A percentile compares a stretch with the other conserved stretches of the same genome.
Evolutionary conservation across 1,140 invertebrate species (phyloP).

Genomic region (Armadillidium nasatum): DNA sequence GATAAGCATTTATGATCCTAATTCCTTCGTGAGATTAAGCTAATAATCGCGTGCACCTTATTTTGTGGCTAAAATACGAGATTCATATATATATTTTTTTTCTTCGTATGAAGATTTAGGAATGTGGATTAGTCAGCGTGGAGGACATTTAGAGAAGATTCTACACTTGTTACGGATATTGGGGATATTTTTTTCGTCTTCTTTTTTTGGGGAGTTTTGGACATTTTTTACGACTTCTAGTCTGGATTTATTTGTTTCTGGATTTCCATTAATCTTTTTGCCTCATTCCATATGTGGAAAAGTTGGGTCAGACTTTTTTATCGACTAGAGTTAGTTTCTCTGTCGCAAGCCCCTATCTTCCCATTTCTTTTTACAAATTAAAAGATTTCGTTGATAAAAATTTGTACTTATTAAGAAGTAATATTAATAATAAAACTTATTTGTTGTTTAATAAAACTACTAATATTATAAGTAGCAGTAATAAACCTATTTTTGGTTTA

Average conservation of each 20-base stretch:
- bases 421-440: too few relatives aligned
- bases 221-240: not conserved
- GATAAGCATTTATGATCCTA: constrained; percentile 3
- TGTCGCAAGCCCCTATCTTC: too few relatives aligned
- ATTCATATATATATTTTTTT: not conserved
- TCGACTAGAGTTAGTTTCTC: too few relatives aligned
- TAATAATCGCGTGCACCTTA: constrained; percentile 12
- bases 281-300: not conserved
- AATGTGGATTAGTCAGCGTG: not conserved
- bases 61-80: constrained; percentile 12
- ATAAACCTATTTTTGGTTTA: too few relatives aligned
- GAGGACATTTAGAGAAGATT: constrained; percentile 12
- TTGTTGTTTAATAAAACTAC: too few relatives aligned
- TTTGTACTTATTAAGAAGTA: too few relatives aligned
- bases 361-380: too few relatives aligned
- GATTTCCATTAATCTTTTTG: not conserved
- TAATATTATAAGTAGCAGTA: too few relatives aligned
- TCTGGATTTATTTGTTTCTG: not conserved
- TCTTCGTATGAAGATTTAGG: not conserved
- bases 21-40: not conserved
- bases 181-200: not conserved
- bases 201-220: not conserved
- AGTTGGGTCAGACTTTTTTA: too few relatives aligned
- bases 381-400: too few relatives aligned
- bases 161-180: constrained; percentile 12